These are phyloP conservation scores for Hoplodrina ambigua DNA, from an alignment of 2,888 invertebrate genomes.

Conservation along the genomic window DNA sequence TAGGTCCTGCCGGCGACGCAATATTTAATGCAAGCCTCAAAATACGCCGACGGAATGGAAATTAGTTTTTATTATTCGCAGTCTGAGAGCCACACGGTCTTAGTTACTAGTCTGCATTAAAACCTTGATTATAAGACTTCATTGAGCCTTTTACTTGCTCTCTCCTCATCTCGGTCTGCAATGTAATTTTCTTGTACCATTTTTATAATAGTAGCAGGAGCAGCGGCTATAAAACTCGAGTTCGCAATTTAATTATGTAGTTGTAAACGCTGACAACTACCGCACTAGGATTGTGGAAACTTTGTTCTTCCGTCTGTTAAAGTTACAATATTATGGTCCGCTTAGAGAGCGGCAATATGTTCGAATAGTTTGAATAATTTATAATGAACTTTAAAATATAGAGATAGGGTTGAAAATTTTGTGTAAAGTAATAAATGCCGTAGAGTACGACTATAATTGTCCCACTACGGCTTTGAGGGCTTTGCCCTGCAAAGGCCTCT, in stretches of 20 bases:
- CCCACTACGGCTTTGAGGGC: no score
- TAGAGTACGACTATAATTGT: no score
- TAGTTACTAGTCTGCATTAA: slow-evolving; percentile 13
- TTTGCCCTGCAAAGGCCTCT: no score
- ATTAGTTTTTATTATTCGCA: slow-evolving; percentile 32
- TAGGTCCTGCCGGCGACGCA: neutral
- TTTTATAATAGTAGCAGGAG: slow-evolving; percentile 10
- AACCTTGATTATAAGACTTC: slow-evolving; percentile 39
- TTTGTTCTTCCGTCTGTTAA: slow-evolving; percentile 32
- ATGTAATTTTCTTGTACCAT: slow-evolving; percentile 33
- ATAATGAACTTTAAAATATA: neutral
- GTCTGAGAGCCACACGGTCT: slow-evolving; percentile 10
- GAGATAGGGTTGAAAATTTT: no score
- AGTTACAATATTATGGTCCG: slow-evolving; percentile 35
- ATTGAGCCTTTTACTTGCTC: slow-evolving; percentile 16
- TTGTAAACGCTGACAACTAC: slow-evolving; percentile 42
- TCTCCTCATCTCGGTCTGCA: slow-evolving; percentile 17
- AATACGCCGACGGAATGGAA: slow-evolving; percentile 13
- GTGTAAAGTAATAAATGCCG: no score
- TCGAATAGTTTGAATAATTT: neutral
- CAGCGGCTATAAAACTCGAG: slow-evolving; percentile 9
- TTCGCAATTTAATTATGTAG: slow-evolving; percentile 50
- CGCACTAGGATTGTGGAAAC: slow-evolving; percentile 38
- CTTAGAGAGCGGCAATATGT: neutral
- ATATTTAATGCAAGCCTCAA: slow-evolving; percentile 6